phyloP scores from a whole-genome alignment of 2,888 invertebrate species.

The Spicauda simplicius region DNA sequence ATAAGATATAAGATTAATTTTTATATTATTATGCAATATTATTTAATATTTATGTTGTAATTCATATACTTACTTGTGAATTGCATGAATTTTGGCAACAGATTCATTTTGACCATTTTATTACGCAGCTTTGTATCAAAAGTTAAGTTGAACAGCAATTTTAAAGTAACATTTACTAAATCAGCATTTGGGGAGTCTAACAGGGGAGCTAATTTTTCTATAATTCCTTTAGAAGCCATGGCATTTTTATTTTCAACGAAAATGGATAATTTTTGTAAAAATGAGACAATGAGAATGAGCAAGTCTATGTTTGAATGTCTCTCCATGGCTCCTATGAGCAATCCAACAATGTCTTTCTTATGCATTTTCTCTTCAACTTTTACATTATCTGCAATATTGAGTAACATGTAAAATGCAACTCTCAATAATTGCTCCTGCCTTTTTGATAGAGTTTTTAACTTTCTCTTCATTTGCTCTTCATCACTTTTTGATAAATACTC shows the following conservation, averaged over 20 bases:
- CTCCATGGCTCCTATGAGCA: conserved; percentile 95
- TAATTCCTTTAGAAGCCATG: conserved; percentile 92
- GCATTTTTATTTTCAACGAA: conserved; percentile 97
- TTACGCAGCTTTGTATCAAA: conserved; percentile 95
- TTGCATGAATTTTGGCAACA: conserved; percentile 95
- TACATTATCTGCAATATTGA: conserved; percentile 98
- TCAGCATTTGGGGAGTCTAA: conserved; percentile 88
- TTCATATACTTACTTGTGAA: conserved; percentile 88
- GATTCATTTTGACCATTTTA: conserved; percentile 95
- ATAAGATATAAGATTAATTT: not conserved
- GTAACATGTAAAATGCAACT: conserved; percentile 95
- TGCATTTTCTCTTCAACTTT: conserved; percentile 99
- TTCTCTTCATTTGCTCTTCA: conserved; percentile 91
- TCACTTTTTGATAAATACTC: conserved; percentile 84
- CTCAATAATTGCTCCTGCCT: conserved; percentile 97
- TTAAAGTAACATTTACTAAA: conserved; percentile 92
- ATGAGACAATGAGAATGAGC: conserved; percentile 94
- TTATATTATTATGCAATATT: too few relatives aligned
- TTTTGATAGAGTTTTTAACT: conserved; percentile 91
- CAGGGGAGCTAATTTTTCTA: conserved; percentile 93
- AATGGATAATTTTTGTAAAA: conserved; percentile 97
- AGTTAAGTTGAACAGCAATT: conserved; percentile 96
- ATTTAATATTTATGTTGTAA: too few relatives aligned
- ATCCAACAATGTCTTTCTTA: conserved; percentile 94
- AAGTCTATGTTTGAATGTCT: conserved; percentile 94